Conservation (phyloP, 2,113 vertebrate genomes). For the Gallinago undulata region DNA sequence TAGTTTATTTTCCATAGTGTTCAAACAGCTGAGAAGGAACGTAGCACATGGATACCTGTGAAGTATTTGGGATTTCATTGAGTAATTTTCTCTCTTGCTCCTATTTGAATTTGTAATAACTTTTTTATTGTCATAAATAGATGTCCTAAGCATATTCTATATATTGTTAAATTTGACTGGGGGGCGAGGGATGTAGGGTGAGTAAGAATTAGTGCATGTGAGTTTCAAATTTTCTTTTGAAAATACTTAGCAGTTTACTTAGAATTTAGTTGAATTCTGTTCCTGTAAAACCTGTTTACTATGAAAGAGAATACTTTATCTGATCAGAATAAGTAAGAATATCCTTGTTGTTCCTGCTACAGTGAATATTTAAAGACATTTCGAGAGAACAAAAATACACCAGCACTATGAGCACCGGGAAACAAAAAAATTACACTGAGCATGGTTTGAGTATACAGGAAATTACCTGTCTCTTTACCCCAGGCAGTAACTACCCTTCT, state of each 20-base stretch:
- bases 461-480: neutral
- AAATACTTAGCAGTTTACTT: neutral
- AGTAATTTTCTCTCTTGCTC: neutral
- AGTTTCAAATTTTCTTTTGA: neutral
- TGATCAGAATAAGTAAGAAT: neutral
- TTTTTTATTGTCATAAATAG: neutral
- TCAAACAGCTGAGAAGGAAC: neutral
- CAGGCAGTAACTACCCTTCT: neutral
- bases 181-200: fast-evolving
- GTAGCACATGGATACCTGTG: neutral
- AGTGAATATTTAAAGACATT: neutral
- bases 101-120: neutral
- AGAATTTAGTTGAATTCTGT: neutral
- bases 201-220: neutral
- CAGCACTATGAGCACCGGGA: neutral
- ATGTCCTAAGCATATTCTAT: neutral
- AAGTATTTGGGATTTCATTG: neutral
- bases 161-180: neutral
- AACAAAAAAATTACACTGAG: neutral
- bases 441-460: neutral
- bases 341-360: neutral
- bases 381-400: neutral
- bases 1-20: neutral
- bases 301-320: neutral
- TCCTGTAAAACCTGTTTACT: neutral